Evolutionary conservation across 1,140 invertebrate species (phyloP).

Genomic region (Aphelenchoides fujianensis): DNA sequence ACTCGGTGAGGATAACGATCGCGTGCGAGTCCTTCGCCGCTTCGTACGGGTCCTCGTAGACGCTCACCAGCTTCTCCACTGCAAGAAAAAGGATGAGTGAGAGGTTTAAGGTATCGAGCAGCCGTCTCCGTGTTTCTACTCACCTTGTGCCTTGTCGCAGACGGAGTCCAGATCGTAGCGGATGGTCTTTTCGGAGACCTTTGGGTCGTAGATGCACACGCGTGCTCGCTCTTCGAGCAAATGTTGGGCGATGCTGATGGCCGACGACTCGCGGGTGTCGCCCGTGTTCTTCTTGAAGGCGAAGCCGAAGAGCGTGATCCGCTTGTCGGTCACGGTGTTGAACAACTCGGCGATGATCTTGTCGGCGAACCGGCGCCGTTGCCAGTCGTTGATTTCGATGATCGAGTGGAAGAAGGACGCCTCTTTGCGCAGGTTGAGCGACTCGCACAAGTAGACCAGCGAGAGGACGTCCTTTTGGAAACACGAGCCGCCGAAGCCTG

Average conservation of each 20-base stretch:
- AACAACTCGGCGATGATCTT: slow-evolving; percentile 89
- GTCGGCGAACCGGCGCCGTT: slow-evolving; percentile 85
- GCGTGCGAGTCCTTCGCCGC: slow-evolving; percentile 85
- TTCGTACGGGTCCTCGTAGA: slow-evolving; percentile 78
- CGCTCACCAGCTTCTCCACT: slow-evolving; percentile 68
- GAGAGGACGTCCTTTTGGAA: slow-evolving; percentile 99
- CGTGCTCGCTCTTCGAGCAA: slow-evolving; percentile 91
- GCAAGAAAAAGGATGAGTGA: slow-evolving; percentile 23
- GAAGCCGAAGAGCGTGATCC: slow-evolving; percentile 91
- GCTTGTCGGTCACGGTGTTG: slow-evolving; percentile 92
- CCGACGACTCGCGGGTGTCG: slow-evolving; percentile 92
- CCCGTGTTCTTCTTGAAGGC: slow-evolving; percentile 99
- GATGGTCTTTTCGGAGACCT: slow-evolving; percentile 69
- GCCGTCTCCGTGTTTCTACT: too few species aligned
- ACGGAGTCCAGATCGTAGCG: slow-evolving; percentile 47
- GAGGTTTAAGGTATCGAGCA: too few species aligned
- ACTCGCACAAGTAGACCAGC: slow-evolving; percentile 94
- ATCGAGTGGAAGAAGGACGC: slow-evolving; percentile 95
- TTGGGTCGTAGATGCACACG: slow-evolving; percentile 93
- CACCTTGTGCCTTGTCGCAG: slow-evolving; percentile 19
- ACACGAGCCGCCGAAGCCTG: slow-evolving; percentile 94
- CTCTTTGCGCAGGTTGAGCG: slow-evolving; percentile 88
- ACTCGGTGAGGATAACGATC: slow-evolving; percentile 93
- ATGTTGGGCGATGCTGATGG: slow-evolving; percentile 86
- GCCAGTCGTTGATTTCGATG: slow-evolving; percentile 93